Conservation (phyloP, 2,797 vertebrate species). For the Gallirallus australis region DNA sequence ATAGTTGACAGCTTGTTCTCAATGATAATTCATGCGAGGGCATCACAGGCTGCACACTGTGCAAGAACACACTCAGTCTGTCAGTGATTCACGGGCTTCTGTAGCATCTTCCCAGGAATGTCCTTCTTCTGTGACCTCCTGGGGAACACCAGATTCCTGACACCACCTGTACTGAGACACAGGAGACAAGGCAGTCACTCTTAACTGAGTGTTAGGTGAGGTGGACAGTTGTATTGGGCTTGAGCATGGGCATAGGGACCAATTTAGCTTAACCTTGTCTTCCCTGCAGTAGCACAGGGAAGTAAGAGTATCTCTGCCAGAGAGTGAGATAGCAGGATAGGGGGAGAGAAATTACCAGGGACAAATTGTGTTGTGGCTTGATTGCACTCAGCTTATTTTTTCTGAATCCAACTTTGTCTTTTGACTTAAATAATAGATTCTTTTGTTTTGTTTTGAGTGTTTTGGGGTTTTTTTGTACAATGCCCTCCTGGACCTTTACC, state of each 20-base stretch:
- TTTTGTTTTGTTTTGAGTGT: too few species aligned
- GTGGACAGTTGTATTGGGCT: background rate
- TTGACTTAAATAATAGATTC: background rate
- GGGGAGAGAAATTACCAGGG: background rate
- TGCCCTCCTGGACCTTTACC: background rate
- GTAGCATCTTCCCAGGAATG: background rate
- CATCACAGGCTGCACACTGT: too few species aligned
- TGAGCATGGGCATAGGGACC: fast-evolving
- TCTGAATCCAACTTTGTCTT: background rate
- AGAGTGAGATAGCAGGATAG: background rate
- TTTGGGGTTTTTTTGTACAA: background rate
- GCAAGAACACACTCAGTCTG: background rate
- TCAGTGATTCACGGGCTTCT: background rate
- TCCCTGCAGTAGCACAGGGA: background rate
- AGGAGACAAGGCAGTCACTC: background rate
- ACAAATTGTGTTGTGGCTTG: background rate
- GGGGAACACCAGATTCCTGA: background rate
- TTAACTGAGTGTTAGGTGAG: background rate
- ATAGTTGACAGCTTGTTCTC: background rate
- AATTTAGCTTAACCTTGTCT: background rate
- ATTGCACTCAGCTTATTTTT: background rate
- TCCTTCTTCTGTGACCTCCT: background rate
- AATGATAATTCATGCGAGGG: background rate
- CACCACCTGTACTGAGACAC: background rate
- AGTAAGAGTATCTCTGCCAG: background rate